phyloP scores from a whole-genome alignment of 2,888 invertebrate genomes.

The Aphodius granarius region DNA sequence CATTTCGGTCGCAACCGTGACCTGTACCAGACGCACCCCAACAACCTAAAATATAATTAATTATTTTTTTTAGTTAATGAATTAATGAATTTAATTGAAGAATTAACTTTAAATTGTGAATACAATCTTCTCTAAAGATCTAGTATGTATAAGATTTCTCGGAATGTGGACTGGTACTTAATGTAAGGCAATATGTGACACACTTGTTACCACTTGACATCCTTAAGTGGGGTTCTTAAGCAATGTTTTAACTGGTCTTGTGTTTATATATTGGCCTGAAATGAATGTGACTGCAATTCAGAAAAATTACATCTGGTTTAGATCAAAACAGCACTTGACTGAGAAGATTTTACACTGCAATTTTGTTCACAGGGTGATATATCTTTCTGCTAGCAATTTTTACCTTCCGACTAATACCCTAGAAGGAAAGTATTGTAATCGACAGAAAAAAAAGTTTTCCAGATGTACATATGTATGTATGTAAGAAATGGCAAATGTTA shows the following conservation, averaged over 20 bases:
- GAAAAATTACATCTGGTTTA: not conserved
- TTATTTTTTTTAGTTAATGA: not conserved
- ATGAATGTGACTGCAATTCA: not conserved
- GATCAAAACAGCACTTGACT: not conserved
- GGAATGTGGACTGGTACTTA: too few relatives aligned
- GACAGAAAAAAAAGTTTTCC: too few relatives aligned
- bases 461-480: too few relatives aligned
- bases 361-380: not conserved
- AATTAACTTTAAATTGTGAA: too few relatives aligned
- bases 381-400: too few relatives aligned
- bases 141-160: too few relatives aligned
- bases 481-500: too few relatives aligned
- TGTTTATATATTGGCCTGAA: not conserved
- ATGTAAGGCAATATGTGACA: too few relatives aligned
- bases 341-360: not conserved
- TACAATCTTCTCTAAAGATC: not conserved
- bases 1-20: conserved; percentile 56
- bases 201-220: not conserved
- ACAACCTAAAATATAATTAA: conserved; percentile 52
- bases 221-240: not conserved
- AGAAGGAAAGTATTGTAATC: too few relatives aligned
- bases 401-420: too few relatives aligned
- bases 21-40: conserved; percentile 60
- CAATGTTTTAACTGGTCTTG: not conserved
- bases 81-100: not conserved